A percentile compares a stretch with the other conserved stretches of the same genome.
Conservation (phyloP, 1,140 invertebrate genomes). For the Rhagoletis pomonella region DNA sequence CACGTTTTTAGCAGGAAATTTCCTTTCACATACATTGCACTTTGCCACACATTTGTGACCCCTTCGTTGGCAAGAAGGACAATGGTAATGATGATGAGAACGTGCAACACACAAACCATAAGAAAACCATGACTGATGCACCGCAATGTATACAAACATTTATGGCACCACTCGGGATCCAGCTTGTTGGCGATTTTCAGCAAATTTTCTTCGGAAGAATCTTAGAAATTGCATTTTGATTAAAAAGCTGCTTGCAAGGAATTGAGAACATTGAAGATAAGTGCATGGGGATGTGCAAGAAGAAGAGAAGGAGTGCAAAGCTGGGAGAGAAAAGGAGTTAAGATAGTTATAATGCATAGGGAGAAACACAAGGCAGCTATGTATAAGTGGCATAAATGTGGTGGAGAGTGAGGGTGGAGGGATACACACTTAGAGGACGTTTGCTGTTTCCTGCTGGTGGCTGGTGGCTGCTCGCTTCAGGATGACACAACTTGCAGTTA, state of each 20-base stretch:
- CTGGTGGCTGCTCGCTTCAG: neutral
- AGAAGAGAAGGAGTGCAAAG: neutral
- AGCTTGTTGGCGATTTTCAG: neutral
- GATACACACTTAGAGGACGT: neutral
- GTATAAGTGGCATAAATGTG: neutral
- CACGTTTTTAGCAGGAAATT: neutral
- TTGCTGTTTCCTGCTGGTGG: neutral
- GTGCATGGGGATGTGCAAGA: neutral
- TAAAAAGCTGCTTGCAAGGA: conserved; percentile 12
- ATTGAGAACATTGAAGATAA: conserved; percentile 31
- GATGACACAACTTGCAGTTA: conserved; percentile 37
- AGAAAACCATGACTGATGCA: neutral
- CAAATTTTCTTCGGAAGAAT: conserved; percentile 37
- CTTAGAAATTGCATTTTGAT: conserved; percentile 44
- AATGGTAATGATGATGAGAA: neutral
- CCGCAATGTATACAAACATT: conserved; percentile 27
- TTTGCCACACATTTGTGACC: neutral
- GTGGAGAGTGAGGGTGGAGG: neutral
- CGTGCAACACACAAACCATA: conserved; percentile 6
- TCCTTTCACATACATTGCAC: neutral
- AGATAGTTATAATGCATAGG: neutral
- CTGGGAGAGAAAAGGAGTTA: neutral
- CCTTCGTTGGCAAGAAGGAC: neutral
- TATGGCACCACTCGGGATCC: neutral
- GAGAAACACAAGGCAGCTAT: neutral